Base-by-base conservation (phyloP, 1,140 invertebrate species). In the Calephelis virginiensis region DNA sequence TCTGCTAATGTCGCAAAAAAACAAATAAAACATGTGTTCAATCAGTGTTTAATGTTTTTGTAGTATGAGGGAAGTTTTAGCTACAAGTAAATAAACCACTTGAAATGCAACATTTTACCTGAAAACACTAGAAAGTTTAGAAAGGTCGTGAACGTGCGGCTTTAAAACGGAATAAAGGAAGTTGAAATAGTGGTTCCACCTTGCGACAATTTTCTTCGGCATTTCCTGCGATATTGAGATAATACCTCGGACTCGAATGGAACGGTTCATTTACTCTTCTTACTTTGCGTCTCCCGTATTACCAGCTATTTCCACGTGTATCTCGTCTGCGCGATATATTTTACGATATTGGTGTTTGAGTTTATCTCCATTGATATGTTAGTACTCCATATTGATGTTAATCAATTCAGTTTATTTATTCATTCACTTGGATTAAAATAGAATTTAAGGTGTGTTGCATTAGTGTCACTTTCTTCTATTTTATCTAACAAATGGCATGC, bases 181-280 rank as follows among this genome's bases (percentile, higher is more conserved):
- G 28, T 28, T 56, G 53, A 46, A 62, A 62, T 46, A 62, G 14
- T 62, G 45, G 61, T 11, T 43, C 61, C 61, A 62, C 61, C 61
- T 62, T 62, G 61, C 61, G 61, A 62, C 63, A 64, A 64, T 64
- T 64, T 64, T 64, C 49, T 46, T 61, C 61, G 14, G 61, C 59
- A 71, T 71, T 71, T 70, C 49, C 60, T 65, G 53, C 47, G 43
- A 50, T 53, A 45, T 63, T 64, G 46, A 67, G 69, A 71, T 71
- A 71, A 45, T 56, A 47, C 60, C 48, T 64, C 62, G 73, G 70
- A 64, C 75, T 72, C 67, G 81, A 83, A 83, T 83, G 78, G 77
- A 81, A 83, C 80, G 72, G 77, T 76, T 72, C 72, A 74, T 76
- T 83, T 81, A 70, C 68, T 63, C n/a, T 65, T 66, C 48, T 63